These are phyloP conservation scores for Synanceia verrucosa DNA, from an alignment of 2,797 vertebrate genomes.

Conservation along the genomic window DNA sequence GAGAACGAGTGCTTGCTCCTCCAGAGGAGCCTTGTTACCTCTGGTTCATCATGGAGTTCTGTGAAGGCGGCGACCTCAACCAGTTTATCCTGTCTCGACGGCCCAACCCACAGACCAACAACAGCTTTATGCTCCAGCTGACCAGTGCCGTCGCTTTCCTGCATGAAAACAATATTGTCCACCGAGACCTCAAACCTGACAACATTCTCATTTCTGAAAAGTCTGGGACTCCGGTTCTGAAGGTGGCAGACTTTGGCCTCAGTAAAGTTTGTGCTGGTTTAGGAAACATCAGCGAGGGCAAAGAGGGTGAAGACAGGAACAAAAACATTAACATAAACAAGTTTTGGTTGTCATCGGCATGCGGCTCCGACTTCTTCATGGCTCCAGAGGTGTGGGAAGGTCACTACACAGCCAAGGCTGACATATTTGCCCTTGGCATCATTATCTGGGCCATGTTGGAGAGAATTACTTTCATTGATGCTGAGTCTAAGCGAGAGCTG, in stretches of 20 bases:
- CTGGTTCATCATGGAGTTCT: constrained; percentile 99
- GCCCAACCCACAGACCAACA: constrained; percentile 89
- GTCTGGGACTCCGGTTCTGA: constrained; percentile 90
- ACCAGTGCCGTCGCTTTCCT: constrained; percentile 95
- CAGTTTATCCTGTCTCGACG: constrained; percentile 92
- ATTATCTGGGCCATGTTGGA: constrained; percentile 99
- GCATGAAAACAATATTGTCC: constrained; percentile 95
- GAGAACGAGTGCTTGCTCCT: constrained; percentile 90
- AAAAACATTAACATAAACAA: constrained; percentile 87
- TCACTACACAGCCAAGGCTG: constrained; percentile 98
- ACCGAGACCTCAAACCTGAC: constrained; percentile 96
- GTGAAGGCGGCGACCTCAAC: constrained; percentile 95
- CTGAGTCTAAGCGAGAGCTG: constrained; percentile 93
- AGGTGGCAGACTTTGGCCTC: constrained; percentile 96
- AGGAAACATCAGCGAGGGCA: constrained; percentile 59
- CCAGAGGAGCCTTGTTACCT: constrained; percentile 94
- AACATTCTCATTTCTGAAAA: constrained; percentile 96
- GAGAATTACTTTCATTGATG: constrained; percentile 95
- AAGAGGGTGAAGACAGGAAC: constrained; percentile 55
- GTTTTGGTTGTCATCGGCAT: constrained; percentile 94
- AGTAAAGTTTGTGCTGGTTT: constrained; percentile 95
- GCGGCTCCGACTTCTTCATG: constrained; percentile 97
- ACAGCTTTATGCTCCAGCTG: constrained; percentile 96
- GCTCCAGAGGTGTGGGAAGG: constrained; percentile 98
- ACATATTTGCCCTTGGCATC: constrained; percentile 97